Base-by-base conservation (phyloP, 1,140 invertebrate species). In the Chionoecetes opilio region DNA sequence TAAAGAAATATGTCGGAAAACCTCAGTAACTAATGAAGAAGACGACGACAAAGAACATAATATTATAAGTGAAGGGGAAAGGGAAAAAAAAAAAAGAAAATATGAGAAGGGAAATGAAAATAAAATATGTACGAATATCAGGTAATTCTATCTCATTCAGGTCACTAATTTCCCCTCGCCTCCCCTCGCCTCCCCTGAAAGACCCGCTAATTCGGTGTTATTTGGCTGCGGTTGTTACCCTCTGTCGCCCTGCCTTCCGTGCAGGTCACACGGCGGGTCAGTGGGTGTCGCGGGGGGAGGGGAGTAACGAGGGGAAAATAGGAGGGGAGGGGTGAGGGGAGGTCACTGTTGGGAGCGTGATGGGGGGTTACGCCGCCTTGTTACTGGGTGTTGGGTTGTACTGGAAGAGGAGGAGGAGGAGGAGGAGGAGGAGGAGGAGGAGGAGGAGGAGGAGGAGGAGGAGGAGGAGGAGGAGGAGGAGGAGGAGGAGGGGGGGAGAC, bases 381-480 rank as follows among this genome's bases (percentile, higher is more conserved):
- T 75, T 75, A 75, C 63, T 17, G 21, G 9, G n/a, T n/a, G n/a
- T n/a, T n/a, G n/a, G n/a, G n/a, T n/a, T n/a, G n/a, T n/a, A n/a
- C n/a, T n/a, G n/a, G 41, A 46, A 46, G 41, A 46, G 41, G 53
- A 21, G 53, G 53, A 75, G 53, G 53, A 75, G 53, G 53, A 75
- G 53, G 53, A 75, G 53, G 53, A 75, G 63, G 63, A 75, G 21
- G 63, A 75, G 63, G 63, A 75, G 63, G 63, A 75, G n/a, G 63
- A 75, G 21, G 63, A n/a, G n/a, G n/a, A n/a, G n/a, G 63, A 75
- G n/a, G n/a, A 75, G n/a, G 21, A 75, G 63, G 21, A 75, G 63
- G 2, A n/a, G 41, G 41, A 46, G 14, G 5, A 46, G 41, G 41
- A 46, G 41, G 14, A 46, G 41, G 41, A 46, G 5, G 14, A 8